These are phyloP conservation scores for Hippocampus comes DNA, from an alignment of 2,113 vertebrate genomes.

Conservation along the genomic window DNA sequence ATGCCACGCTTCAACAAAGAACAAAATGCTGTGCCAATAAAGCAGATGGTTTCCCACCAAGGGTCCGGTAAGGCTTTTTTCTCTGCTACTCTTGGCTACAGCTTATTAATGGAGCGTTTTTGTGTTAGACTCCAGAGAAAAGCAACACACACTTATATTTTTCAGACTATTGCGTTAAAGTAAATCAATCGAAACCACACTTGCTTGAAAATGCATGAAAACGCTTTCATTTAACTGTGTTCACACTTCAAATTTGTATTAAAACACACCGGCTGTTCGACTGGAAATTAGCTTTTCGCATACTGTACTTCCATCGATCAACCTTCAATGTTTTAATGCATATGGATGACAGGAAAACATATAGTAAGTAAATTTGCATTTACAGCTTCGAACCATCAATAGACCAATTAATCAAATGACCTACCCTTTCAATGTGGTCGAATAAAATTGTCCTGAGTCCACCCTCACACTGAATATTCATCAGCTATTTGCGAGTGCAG, in stretches of 20 bases:
- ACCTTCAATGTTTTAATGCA: neutral
- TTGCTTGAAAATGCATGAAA: neutral
- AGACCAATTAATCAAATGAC: no score
- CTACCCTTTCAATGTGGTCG: no score
- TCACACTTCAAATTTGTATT: neutral
- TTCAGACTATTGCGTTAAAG: neutral
- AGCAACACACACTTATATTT: neutral
- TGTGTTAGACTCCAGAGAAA: neutral
- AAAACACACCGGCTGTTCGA: neutral
- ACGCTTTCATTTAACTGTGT: neutral
- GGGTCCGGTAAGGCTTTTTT: neutral
- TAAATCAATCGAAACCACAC: neutral
- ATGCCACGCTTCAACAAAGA: neutral
- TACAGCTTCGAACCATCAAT: no score
- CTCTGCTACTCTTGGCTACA: neutral
- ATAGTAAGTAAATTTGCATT: neutral
- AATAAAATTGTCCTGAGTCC: no score
- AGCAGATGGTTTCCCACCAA: slow-evolving; percentile 9
- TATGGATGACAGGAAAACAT: neutral
- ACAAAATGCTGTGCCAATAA: neutral
- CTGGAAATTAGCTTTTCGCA: neutral
- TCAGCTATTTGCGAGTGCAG: no score
- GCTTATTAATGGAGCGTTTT: neutral
- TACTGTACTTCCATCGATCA: neutral
- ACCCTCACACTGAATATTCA: no score